Conservation (phyloP, 1,140 invertebrate genomes). For the Diprion similis region DNA sequence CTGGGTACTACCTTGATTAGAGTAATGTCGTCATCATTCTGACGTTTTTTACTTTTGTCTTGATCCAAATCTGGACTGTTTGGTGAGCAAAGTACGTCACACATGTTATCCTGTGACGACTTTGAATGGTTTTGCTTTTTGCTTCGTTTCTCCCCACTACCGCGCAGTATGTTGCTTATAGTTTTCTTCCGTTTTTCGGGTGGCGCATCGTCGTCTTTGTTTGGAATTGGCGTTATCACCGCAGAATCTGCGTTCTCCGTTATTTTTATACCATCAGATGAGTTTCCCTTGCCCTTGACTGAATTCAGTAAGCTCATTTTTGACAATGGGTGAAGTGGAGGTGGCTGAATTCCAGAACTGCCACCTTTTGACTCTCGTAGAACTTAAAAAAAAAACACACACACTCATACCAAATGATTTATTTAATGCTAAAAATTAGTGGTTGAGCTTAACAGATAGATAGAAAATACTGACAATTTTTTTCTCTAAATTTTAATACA, state of each 20-base stretch:
- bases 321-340: conserved; percentile 57
- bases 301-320: conserved; percentile 53
- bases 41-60: conserved; percentile 51
- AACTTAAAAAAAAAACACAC: conserved; percentile 44
- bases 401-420: background rate
- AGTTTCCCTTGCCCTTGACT: conserved; percentile 44
- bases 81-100: conserved; percentile 47
- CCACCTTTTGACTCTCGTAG: conserved; percentile 56
- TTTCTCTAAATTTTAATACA: no score
- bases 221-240: conserved; percentile 57
- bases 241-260: conserved; percentile 58
- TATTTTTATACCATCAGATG: conserved; percentile 56
- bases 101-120: conserved; percentile 46
- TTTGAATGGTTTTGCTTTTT: conserved; percentile 54
- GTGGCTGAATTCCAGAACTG: conserved; percentile 52
- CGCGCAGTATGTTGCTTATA: conserved; percentile 54
- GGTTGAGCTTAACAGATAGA: no score
- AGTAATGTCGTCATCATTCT: conserved; percentile 59
- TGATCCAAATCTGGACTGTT: conserved; percentile 55
- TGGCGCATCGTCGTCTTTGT: conserved; percentile 48
- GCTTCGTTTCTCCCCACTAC: conserved; percentile 48
- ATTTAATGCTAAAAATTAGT: no score
- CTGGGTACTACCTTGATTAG: conserved; percentile 57
- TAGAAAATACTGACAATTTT: no score
- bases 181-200: conserved; percentile 56